These are phyloP conservation scores for Marasmarcha lunaedactyla DNA, from an alignment of 2,888 invertebrate species.

Conservation along the genomic window DNA sequence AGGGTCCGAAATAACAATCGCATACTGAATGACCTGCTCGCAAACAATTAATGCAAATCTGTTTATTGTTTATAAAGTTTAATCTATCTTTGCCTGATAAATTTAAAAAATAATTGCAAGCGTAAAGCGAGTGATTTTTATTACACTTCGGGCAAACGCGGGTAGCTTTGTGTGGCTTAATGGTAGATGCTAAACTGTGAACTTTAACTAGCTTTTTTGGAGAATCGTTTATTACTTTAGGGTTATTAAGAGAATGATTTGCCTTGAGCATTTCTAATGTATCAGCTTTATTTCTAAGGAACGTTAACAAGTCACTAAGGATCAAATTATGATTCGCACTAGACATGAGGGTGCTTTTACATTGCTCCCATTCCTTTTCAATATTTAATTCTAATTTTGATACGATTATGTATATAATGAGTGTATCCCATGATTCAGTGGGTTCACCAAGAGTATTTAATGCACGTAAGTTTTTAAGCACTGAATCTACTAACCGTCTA, in stretches of 20 bases:
- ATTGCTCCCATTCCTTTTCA: slow-evolving; percentile 13
- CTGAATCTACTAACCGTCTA: slow-evolving; percentile 5
- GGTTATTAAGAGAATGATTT: neutral
- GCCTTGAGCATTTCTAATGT: slow-evolving; percentile 3
- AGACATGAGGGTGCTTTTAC: neutral
- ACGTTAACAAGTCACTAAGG: neutral
- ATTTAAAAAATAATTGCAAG: slow-evolving; percentile 3
- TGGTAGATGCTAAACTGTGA: neutral
- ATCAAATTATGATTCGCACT: neutral
- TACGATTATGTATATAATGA: slow-evolving; percentile 13
- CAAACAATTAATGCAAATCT: slow-evolving; percentile 5
- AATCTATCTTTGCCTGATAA: slow-evolving; percentile 1
- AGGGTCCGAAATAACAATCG: slow-evolving; percentile 5
- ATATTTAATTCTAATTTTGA: slow-evolving; percentile 14
- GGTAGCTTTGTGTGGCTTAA: neutral
- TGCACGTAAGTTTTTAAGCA: slow-evolving; percentile 5
- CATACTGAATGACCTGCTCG: slow-evolving; percentile 2
- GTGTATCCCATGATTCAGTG: slow-evolving; percentile 12
- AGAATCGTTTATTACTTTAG: neutral
- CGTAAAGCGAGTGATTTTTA: slow-evolving; percentile 2
- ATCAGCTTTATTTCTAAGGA: slow-evolving; percentile 5
- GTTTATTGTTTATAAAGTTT: no score
- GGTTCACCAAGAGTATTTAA: slow-evolving; percentile 8
- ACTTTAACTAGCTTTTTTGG: neutral
- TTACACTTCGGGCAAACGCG: slow-evolving; percentile 1